Evolutionary conservation across 2,888 invertebrate genomes (phyloP), one percentile per base, ranked within the genome.

Genomic region (Diaphora mendica): DNA sequence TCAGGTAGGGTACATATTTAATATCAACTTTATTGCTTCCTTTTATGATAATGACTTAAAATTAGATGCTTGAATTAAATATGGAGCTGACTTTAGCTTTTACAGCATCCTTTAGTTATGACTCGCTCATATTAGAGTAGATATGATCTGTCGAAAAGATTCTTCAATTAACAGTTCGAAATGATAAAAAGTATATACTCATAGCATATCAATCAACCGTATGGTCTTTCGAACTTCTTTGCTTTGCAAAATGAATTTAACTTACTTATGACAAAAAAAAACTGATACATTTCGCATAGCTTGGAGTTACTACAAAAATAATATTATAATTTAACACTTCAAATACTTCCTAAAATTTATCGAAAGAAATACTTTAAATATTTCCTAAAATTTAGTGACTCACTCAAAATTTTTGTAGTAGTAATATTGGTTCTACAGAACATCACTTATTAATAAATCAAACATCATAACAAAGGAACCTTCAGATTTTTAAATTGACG

Each of bases 1-100:
- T 23, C 64, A 35, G 39, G 8, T 30, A 15, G 64, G 7, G 64
- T 44, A 48, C 64, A 71, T 71, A 35, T 51, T 20, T 48, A 64
- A 51, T 51, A 51, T 71, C 30, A 62, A 62, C 62, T 62, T 62
- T 62, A 62, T 62, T 62, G 17, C 62, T 39, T 69, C 69, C 69
- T 5, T 69, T 62, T 62, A 42, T 9, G 69, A 62, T 62, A 69
- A 59, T 48, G 51, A 33, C 11, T 68, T 59, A 13, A 55, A 35
- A 26, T 26, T 39, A 15, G 44, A 17, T 42, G 39, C 4, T 59
- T 62, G 17, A 62, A 62, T 5, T 17, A 62, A 26, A 30, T 62
- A 62, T 62, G 5, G 26, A 30, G 17, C 62, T 62, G 4, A 8
- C 17, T 62, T 30, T 62, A 62, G 62, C 17, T 62, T 30, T 30